Conservation (phyloP, 2,113 vertebrate species). For the Lasiurus borealis region DNA sequence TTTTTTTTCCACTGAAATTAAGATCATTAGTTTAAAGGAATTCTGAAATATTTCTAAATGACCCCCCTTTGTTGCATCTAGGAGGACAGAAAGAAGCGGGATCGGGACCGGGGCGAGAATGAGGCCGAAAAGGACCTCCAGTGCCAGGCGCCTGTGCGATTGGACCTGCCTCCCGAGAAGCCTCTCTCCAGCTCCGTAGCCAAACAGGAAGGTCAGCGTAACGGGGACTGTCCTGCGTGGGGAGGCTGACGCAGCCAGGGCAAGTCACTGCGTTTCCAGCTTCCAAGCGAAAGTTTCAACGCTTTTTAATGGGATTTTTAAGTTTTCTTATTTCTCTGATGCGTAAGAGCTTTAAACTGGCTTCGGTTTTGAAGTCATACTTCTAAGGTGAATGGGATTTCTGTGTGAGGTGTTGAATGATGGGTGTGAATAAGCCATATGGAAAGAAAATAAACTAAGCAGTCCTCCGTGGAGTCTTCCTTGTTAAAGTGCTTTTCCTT, state of each 20-base stretch:
- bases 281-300: not conserved
- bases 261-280: constrained; percentile 1
- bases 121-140: constrained; percentile 92
- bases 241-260: not conserved
- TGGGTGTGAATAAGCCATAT: not conserved
- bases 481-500: constrained; percentile 47
- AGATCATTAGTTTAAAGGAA: constrained; percentile 34
- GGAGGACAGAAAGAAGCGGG: constrained; percentile 96
- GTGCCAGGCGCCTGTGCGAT: constrained; percentile 90
- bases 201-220: constrained; percentile 92
- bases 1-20: constrained; percentile 4
- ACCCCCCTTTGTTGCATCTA: constrained; percentile 75
- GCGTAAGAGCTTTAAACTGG: not conserved
- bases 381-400: constrained; percentile 51
- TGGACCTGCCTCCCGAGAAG: constrained; percentile 91
- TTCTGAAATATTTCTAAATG: constrained; percentile 22
- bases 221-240: not conserved
- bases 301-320: not conserved
- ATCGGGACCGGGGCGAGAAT: constrained; percentile 89
- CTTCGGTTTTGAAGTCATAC: constrained; percentile 16
- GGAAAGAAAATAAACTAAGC: constrained; percentile 30
- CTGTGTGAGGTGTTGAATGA: constrained; percentile 24
- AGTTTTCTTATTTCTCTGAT: constrained; percentile 3
- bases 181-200: constrained; percentile 89
- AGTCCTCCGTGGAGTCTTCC: not conserved